A percentile compares a stretch with the other conserved stretches of the same genome.
These are phyloP conservation scores for Beroe ovata DNA, from an alignment of 37 sponge, comb jelly and placozoan genomes.

Conservation along the genomic window DNA sequence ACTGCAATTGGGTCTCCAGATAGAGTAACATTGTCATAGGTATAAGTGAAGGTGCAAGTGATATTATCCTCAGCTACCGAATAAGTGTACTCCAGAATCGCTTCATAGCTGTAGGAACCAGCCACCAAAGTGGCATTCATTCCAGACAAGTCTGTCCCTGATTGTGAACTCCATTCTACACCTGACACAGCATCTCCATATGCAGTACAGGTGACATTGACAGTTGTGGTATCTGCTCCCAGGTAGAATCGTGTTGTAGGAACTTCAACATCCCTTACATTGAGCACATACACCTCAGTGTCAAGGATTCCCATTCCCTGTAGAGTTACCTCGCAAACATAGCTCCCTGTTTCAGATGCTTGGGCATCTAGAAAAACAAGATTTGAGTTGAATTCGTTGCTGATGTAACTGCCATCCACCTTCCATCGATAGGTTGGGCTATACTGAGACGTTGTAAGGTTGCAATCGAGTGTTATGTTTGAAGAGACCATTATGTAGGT, in stretches of 20 bases:
- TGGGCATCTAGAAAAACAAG: neutral
- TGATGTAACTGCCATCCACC: neutral
- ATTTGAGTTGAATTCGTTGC: neutral
- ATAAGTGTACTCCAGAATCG: neutral
- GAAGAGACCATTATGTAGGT: neutral
- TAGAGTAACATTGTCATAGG: neutral
- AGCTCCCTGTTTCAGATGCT: neutral
- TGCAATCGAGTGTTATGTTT: neutral
- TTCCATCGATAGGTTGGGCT: neutral
- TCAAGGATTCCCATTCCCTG: neutral
- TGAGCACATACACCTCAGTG: neutral
- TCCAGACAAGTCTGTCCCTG: neutral
- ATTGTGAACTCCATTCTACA: neutral
- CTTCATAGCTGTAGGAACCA: neutral
- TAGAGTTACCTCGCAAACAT: neutral
- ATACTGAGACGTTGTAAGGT: neutral
- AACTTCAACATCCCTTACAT: neutral
- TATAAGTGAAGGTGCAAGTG: slow-evolving; percentile 4
- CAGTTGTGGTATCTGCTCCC: neutral
- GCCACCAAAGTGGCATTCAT: neutral
- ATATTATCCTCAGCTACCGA: neutral
- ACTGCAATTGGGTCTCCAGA: neutral
- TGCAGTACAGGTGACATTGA: slow-evolving; percentile 12
- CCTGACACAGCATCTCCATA: neutral
- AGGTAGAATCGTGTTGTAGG: neutral